phyloP scores from a whole-genome alignment of 2,113 vertebrate genomes.

The Propithecus coquereli region DNA sequence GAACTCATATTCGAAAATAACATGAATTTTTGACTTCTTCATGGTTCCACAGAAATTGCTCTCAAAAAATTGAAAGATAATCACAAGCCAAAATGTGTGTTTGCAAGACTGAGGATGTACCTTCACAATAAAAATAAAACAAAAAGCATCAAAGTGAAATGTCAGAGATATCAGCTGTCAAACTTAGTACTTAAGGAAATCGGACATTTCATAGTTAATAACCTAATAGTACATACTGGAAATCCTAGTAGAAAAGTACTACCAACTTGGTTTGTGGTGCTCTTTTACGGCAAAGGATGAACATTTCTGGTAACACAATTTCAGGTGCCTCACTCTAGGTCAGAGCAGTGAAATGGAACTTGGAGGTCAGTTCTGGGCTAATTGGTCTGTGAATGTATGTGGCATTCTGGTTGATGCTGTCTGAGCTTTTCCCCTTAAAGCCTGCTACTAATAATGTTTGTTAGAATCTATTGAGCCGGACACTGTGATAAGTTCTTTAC shows the following conservation, averaged over 20 bases:
- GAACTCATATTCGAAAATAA: too few species aligned
- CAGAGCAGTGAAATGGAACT: background rate
- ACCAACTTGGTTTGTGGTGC: constrained; percentile 16
- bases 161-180: too few species aligned
- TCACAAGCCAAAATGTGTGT: too few species aligned
- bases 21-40: too few species aligned
- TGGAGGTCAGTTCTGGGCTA: background rate
- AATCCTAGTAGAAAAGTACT: constrained; percentile 10
- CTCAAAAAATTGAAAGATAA: too few species aligned
- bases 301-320: constrained; percentile 31
- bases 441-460: background rate
- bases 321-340: background rate
- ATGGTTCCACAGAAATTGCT: too few species aligned
- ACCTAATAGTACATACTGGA: background rate
- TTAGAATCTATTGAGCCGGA: background rate
- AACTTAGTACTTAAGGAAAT: too few species aligned
- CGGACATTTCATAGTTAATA: too few species aligned
- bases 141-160: too few species aligned
- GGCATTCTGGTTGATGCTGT: background rate
- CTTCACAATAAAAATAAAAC: too few species aligned
- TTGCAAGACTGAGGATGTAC: too few species aligned
- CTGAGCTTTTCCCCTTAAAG: background rate
- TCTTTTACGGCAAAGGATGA: background rate
- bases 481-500: background rate
- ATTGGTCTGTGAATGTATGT: background rate